Evolutionary conservation across 2,888 invertebrate species (phyloP).

Genomic region (Oxytorus armatus): DNA sequence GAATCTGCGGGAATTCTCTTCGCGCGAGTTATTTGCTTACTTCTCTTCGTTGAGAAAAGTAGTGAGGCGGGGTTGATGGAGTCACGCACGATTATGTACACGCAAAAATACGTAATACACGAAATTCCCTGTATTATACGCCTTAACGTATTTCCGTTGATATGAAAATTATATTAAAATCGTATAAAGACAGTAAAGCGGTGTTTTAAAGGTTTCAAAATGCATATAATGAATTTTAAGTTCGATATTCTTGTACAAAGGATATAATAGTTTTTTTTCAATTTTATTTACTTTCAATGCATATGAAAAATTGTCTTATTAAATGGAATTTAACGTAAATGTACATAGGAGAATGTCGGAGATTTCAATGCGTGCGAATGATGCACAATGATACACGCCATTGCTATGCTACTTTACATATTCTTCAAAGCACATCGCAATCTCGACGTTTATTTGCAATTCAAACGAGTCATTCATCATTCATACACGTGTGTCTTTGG

Average conservation of each 20-base stretch:
- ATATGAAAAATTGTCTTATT: too few species aligned
- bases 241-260: too few species aligned
- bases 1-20: background rate
- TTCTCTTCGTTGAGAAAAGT: conserved; percentile 10
- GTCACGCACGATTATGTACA: conserved; percentile 31
- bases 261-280: background rate
- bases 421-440: conserved; percentile 19
- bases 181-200: too few species aligned
- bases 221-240: too few species aligned
- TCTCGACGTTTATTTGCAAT: conserved; percentile 69
- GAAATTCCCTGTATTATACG: background rate
- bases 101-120: background rate
- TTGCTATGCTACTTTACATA: conserved; percentile 7
- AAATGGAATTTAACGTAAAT: background rate
- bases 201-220: too few species aligned
- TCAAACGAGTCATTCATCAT: conserved; percentile 67
- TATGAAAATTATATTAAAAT: too few species aligned
- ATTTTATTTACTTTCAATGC: background rate
- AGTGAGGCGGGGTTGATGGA: conserved; percentile 32
- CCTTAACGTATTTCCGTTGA: background rate
- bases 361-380: conserved; percentile 71
- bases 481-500: conserved; percentile 23
- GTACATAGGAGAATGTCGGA: conserved; percentile 45
- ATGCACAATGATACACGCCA: conserved; percentile 44
- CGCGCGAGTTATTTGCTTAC: conserved; percentile 35